Conservation (phyloP, 2,797 vertebrate genomes). For the Kryptopterus vitreolus region DNA sequence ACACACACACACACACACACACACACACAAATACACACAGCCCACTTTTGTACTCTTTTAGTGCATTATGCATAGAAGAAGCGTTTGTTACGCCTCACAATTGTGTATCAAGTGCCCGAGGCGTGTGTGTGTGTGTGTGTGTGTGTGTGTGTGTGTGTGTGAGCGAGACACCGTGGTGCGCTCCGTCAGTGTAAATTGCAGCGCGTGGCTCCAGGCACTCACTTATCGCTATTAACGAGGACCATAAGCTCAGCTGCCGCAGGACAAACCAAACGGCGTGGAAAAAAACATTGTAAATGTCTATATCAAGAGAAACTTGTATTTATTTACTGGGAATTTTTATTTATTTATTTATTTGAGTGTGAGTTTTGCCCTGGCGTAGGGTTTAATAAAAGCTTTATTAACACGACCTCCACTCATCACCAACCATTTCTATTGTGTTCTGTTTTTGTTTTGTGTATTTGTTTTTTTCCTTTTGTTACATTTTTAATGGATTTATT, state of each 20-base stretch:
- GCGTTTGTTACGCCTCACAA: background rate
- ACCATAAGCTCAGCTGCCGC: background rate
- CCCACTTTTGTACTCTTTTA: background rate
- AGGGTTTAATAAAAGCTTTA: no score
- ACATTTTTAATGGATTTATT: no score
- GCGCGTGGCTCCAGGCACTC: constrained; percentile 34
- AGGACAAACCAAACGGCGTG: constrained; percentile 31
- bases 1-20: no score
- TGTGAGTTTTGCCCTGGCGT: no score
- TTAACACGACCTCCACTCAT: no score
- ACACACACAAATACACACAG: no score
- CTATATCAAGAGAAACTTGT: background rate
- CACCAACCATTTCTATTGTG: no score
- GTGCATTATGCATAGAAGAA: background rate
- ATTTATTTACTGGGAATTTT: no score
- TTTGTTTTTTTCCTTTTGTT: no score
- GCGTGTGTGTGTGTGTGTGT: constrained; percentile 14
- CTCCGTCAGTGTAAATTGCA: constrained; percentile 49
- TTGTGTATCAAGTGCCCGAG: constrained; percentile 21
- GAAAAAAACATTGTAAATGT: background rate
- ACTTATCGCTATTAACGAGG: constrained; percentile 38
- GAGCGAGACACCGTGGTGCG: background rate
- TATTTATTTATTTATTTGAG: background rate
- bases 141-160: background rate
- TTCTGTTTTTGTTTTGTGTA: no score